Conservation (phyloP, 2,113 vertebrate genomes). For the Pachypanchax playfairii region DNA sequence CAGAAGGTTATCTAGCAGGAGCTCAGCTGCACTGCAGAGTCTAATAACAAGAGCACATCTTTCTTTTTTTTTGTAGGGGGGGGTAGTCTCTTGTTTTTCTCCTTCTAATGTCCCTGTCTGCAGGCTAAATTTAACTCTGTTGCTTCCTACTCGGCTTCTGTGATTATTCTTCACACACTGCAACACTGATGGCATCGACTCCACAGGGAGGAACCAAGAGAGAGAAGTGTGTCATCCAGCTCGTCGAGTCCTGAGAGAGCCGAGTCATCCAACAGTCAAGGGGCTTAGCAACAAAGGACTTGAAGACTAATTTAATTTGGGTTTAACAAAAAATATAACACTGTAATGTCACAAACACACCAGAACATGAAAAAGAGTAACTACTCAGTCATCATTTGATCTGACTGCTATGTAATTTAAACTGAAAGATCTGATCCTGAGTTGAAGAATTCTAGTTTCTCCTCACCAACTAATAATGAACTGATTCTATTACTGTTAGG, state of each 20-base stretch:
- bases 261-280: conserved; percentile 31
- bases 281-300: conserved; percentile 22
- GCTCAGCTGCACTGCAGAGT: conserved; percentile 50
- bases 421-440: no score
- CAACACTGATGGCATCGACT: conserved; percentile 57
- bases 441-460: no score
- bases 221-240: conserved; percentile 56
- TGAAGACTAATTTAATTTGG: conserved; percentile 20
- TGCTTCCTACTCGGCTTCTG: conserved; percentile 55
- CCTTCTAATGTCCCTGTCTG: conserved; percentile 45
- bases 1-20: conserved; percentile 10
- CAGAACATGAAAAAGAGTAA: no score
- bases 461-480: no score
- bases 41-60: conserved; percentile 18
- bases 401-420: no score
- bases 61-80: conserved; percentile 15
- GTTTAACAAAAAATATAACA: background rate
- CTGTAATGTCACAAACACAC: no score
- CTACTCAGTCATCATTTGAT: no score
- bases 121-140: conserved; percentile 62
- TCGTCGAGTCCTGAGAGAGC: conserved; percentile 35
- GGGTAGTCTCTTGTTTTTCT: conserved; percentile 33
- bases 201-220: conserved; percentile 36
- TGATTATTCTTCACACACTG: conserved; percentile 67
- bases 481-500: background rate